Percentiles rank a stretch among this genome's conserved stretches.
These are phyloP conservation scores for Australoheros facetus DNA, from an alignment of 2,797 vertebrate genomes.

Conservation along the genomic window DNA sequence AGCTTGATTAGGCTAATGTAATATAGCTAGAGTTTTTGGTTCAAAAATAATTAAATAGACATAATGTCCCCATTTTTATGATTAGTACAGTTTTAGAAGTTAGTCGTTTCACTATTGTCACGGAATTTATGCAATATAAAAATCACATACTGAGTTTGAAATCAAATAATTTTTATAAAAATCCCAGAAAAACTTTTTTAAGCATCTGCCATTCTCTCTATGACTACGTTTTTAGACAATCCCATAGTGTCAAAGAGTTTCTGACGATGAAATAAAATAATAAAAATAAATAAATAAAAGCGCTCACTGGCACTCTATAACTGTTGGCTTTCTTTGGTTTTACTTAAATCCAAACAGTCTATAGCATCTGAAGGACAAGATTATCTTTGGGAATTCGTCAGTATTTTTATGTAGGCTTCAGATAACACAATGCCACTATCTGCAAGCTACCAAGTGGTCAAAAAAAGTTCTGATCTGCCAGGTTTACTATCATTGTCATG, in stretches of 20 bases:
- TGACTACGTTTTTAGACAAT: not conserved
- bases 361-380: not conserved
- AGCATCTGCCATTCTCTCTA: no score
- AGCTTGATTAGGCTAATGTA: no score
- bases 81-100: no score
- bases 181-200: accelerated
- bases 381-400: not conserved
- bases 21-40: no score
- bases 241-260: not conserved
- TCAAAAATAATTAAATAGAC: no score
- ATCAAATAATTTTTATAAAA: not conserved
- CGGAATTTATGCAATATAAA: no score
- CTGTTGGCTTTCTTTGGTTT: constrained; percentile 1
- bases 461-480: not conserved
- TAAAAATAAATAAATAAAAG: not conserved
- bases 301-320: not conserved
- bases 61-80: no score
- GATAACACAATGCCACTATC: not conserved
- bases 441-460: not conserved
- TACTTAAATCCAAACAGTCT: not conserved
- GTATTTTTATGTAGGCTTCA: not conserved
- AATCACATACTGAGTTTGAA: not conserved
- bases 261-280: not conserved
- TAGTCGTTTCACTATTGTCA: no score
- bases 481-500: not conserved